Evolutionary conservation across 2,888 invertebrate species (phyloP).

Genomic region (Nephrocerus scutellatus): DNA sequence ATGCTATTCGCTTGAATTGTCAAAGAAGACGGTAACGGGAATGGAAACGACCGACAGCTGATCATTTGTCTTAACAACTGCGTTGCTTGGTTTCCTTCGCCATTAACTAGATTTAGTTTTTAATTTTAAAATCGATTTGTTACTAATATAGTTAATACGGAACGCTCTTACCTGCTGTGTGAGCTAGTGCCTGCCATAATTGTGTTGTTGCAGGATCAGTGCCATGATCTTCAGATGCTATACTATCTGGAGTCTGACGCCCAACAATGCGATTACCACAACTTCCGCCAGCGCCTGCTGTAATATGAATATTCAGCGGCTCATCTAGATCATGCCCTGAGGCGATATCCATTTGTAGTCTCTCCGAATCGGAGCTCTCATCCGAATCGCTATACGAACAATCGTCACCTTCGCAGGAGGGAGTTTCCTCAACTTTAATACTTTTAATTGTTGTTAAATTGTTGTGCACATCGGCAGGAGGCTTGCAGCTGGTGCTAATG

Average conservation of each 20-base stretch:
- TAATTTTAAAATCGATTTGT: too few relatives aligned
- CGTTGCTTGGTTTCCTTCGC: conserved; percentile 61
- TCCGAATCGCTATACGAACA: conserved; percentile 46
- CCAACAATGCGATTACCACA: conserved; percentile 26
- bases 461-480: conserved; percentile 7
- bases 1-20: neutral
- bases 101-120: conserved; percentile 45
- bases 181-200: conserved; percentile 47
- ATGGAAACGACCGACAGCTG: conserved; percentile 1
- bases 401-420: conserved; percentile 20
- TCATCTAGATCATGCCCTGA: too few relatives aligned
- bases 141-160: too few relatives aligned
- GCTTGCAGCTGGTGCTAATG: conserved; percentile 7
- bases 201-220: conserved; percentile 48
- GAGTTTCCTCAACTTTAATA: conserved; percentile 15
- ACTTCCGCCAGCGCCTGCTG: conserved; percentile 14
- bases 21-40: neutral
- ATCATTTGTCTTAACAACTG: conserved; percentile 42
- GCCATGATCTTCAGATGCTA: conserved; percentile 43
- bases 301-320: too few relatives aligned
- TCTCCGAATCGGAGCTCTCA: conserved; percentile 62
- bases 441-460: conserved; percentile 10
- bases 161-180: conserved; percentile 40
- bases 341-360: conserved; percentile 69
- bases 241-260: conserved; percentile 40